Conservation (phyloP, 2,113 vertebrate genomes). For the Sinocyclocheilus anophthalmus region DNA sequence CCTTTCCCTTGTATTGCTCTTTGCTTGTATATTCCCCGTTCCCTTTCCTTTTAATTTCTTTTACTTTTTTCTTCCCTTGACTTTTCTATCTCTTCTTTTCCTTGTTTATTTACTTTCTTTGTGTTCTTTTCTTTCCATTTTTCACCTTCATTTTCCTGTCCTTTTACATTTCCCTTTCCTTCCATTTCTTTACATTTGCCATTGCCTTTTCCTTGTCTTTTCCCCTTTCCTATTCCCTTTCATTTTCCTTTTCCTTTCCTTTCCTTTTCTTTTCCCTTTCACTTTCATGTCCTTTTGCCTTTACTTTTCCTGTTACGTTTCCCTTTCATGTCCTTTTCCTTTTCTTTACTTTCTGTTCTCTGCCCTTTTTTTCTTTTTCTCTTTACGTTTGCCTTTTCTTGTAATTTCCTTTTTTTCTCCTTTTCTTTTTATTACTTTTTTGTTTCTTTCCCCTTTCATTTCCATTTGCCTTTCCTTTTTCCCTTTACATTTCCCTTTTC, state of each 20-base stretch:
- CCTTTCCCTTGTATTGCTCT: background rate
- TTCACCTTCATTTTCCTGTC: background rate
- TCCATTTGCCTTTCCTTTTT: background rate
- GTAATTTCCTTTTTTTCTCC: background rate
- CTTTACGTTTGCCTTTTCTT: background rate
- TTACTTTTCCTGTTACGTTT: background rate
- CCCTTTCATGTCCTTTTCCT: background rate
- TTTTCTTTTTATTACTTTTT: background rate
- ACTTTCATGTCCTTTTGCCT: background rate
- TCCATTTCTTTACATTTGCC: background rate
- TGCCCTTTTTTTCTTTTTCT: background rate
- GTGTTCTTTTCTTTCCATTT: background rate
- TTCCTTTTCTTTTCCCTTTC: background rate
- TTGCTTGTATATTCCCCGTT: background rate
- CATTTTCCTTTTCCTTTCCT: background rate
- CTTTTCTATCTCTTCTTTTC: background rate
- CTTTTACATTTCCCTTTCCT: background rate
- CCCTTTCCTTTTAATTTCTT: background rate
- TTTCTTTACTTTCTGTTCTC: background rate
- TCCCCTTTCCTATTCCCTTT: background rate
- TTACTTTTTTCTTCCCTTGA: background rate
- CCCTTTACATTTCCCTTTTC: background rate
- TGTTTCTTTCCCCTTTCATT: background rate
- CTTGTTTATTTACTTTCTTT: background rate
- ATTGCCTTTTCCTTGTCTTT: background rate